Percentiles rank a stretch among this genome's conserved stretches.
Conservation (phyloP, 2,888 invertebrate genomes). For the Acanthosoma haemorrhoidale region DNA sequence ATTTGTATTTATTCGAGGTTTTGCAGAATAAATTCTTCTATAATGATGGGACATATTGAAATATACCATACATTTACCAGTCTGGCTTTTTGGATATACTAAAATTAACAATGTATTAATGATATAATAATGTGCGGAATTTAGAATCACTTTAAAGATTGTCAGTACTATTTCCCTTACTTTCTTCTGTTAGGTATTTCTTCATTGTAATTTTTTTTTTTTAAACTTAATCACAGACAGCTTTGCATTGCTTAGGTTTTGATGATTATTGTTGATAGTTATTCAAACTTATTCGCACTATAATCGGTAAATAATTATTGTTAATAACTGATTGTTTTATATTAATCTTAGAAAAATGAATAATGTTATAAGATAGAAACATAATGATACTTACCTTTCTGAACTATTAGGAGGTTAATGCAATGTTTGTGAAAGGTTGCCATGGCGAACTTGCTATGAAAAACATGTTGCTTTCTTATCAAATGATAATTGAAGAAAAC, state of each 20-base stretch:
- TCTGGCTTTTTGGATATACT: conserved; percentile 38
- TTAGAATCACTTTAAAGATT: no score
- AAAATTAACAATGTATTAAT: no score
- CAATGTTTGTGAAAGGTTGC: not conserved
- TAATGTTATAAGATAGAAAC: not conserved
- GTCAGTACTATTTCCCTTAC: no score
- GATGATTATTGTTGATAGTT: no score
- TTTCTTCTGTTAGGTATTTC: not conserved
- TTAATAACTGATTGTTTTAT: no score
- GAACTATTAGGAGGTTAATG: not conserved
- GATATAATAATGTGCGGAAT: not conserved
- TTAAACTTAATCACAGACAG: not conserved
- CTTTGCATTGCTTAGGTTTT: not conserved
- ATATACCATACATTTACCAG: conserved; percentile 40
- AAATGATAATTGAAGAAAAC: no score
- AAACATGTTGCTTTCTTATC: no score
- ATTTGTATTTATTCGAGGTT: conserved; percentile 47
- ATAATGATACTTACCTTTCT: not conserved
- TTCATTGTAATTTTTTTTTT: not conserved
- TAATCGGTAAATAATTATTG: no score
- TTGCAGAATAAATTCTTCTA: conserved; percentile 46
- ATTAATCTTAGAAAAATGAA: no score
- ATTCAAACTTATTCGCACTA: no score
- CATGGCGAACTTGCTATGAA: not conserved
- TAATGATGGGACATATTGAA: conserved; percentile 50